A percentile compares a stretch with the other conserved stretches of the same genome.
These are phyloP conservation scores for Autographa pulchrina DNA, from an alignment of 2,888 invertebrate genomes.

Conservation along the genomic window DNA sequence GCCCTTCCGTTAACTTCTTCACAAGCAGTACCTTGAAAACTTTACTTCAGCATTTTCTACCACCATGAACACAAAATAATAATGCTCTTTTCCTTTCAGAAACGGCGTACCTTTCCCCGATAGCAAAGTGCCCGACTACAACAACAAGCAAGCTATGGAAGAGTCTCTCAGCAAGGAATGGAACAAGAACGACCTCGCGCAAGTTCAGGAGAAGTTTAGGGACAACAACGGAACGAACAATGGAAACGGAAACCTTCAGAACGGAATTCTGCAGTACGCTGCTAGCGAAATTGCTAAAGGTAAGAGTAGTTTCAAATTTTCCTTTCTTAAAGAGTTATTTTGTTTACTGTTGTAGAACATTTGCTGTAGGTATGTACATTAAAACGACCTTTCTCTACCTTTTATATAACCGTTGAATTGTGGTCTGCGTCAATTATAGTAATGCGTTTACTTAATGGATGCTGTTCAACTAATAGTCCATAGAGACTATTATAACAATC, in stretches of 20 bases:
- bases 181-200: slow-evolving; percentile 88
- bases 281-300: slow-evolving; percentile 91
- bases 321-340: too few species aligned
- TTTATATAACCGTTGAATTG: not conserved
- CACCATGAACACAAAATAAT: not conserved
- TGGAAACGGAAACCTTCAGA: slow-evolving; percentile 80
- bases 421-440: not conserved
- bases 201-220: slow-evolving; percentile 78
- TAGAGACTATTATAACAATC: not conserved
- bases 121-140: slow-evolving; percentile 86
- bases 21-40: too few species aligned
- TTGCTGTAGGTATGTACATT: too few species aligned
- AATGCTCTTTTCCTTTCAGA: slow-evolving; percentile 72
- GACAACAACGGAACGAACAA: slow-evolving; percentile 79
- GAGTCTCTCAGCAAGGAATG: slow-evolving; percentile 75
- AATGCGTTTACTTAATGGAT: not conserved
- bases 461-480: not conserved
- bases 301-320: slow-evolving; percentile 59
- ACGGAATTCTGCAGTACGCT: slow-evolving; percentile 88
- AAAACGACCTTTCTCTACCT: not conserved
- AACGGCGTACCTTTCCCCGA: slow-evolving; percentile 92
- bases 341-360: too few species aligned
- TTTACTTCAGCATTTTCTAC: not conserved
- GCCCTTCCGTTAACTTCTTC: too few species aligned
- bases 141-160: slow-evolving; percentile 86